Conservation (phyloP, 2,797 vertebrate species). For the Vespertilio murinus region DNA sequence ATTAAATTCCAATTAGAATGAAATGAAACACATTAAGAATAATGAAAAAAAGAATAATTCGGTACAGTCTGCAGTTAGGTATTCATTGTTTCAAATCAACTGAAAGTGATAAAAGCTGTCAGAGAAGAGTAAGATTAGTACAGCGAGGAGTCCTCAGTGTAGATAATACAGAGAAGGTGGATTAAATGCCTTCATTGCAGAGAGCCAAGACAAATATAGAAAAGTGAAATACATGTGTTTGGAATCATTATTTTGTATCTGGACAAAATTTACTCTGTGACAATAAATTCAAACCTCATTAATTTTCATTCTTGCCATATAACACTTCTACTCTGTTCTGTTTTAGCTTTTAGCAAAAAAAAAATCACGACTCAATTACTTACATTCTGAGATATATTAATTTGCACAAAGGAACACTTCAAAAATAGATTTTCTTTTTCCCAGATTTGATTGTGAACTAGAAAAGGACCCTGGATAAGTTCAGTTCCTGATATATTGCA, state of each 20-base stretch:
- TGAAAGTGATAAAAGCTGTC: not conserved
- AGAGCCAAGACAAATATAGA: not conserved
- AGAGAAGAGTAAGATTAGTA: not conserved
- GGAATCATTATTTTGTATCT: slow-evolving; percentile 3
- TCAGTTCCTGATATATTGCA: not conserved
- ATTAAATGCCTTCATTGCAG: not conserved
- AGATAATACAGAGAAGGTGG: not conserved
- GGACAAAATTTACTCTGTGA: not conserved
- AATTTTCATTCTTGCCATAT: not conserved
- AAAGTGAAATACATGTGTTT: not conserved
- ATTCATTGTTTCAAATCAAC: not conserved
- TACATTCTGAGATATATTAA: slow-evolving; percentile 7
- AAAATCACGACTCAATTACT: not conserved
- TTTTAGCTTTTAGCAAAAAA: not conserved
- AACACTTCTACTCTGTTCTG: not conserved
- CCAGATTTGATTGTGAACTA: slow-evolving; percentile 15
- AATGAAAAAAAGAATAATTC: not conserved
- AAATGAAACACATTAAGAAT: not conserved
- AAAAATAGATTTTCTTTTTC: slow-evolving; percentile 43
- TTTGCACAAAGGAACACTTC: not conserved
- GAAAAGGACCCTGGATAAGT: not conserved
- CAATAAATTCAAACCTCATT: not conserved
- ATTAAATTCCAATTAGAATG: not conserved
- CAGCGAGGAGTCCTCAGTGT: not conserved
- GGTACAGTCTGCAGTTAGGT: not conserved